These are phyloP conservation scores for Ciconia nigra DNA, from an alignment of 2,797 vertebrate species.

Conservation along the genomic window DNA sequence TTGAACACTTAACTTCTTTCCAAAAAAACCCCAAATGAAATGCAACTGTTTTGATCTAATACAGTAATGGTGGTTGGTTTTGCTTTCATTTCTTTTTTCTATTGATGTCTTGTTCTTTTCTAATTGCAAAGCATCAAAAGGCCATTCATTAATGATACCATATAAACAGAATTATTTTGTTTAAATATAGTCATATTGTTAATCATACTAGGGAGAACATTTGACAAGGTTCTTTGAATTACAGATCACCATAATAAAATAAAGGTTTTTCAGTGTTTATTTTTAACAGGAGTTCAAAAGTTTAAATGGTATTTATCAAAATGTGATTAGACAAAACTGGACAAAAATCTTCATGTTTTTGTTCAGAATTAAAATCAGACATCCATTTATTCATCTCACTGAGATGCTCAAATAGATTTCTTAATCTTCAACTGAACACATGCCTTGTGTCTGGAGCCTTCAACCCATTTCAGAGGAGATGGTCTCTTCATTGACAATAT, in stretches of 20 bases:
- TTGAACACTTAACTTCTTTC: slow-evolving; percentile 9
- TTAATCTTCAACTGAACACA: neutral
- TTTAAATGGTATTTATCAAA: slow-evolving; percentile 26
- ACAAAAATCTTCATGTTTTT: neutral
- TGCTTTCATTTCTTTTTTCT: slow-evolving; percentile 25
- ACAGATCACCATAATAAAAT: neutral
- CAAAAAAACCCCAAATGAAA: neutral
- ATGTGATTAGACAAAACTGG: neutral
- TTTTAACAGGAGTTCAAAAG: neutral
- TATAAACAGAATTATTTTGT: slow-evolving; percentile 50
- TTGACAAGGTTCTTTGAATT: slow-evolving; percentile 21
- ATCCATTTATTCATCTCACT: neutral
- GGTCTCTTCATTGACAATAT: neutral
- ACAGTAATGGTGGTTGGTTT: neutral
- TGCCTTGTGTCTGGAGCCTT: neutral
- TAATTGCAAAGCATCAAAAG: slow-evolving; percentile 24
- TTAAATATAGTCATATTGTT: neutral
- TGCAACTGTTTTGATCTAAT: neutral
- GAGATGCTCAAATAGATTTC: neutral
- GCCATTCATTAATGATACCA: slow-evolving; percentile 28
- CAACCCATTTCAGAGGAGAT: neutral
- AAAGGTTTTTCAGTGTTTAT: neutral
- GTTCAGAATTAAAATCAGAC: neutral
- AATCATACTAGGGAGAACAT: neutral
- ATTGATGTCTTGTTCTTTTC: slow-evolving; percentile 12